A percentile compares a stretch with the other conserved stretches of the same genome.
These are phyloP conservation scores for Odocoileus hemionus DNA, from an alignment of 2,113 vertebrate genomes.

Conservation along the genomic window DNA sequence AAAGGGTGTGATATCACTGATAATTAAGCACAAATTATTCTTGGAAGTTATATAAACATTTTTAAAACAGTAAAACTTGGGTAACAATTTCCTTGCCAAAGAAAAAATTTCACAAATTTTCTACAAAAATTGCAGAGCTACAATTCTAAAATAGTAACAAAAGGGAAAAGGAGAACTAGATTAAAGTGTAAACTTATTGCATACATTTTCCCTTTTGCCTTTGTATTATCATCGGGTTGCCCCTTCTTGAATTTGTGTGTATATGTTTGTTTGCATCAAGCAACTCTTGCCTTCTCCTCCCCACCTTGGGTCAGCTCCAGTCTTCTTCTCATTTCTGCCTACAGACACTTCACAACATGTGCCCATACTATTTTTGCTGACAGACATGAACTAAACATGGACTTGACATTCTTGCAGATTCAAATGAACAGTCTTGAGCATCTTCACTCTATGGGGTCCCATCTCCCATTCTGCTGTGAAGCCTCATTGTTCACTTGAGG, in stretches of 20 bases:
- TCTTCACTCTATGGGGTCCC: neutral
- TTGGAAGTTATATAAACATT: neutral
- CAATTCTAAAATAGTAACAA: slow-evolving; percentile 5
- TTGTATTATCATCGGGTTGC: neutral
- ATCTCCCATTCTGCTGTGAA: neutral
- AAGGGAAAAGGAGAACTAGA: neutral
- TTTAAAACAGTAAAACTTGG: neutral
- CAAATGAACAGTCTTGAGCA: neutral
- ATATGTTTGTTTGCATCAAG: neutral
- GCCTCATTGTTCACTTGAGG: neutral
- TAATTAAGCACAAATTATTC: neutral
- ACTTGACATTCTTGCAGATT: neutral
- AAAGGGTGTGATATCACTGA: neutral
- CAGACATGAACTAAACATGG: neutral
- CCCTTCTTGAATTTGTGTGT: neutral
- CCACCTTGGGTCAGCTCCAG: neutral
- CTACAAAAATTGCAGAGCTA: slow-evolving; percentile 8
- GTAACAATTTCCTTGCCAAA: neutral
- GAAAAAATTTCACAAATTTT: neutral
- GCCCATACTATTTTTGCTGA: neutral
- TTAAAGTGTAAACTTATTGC: neutral
- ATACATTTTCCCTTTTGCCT: neutral
- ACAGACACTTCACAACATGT: neutral
- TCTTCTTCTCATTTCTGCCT: neutral
- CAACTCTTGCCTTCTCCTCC: neutral